A percentile compares a stretch with the other conserved stretches of the same genome.
Conservation (phyloP, 2,888 invertebrate species). For the Shargacucullia verbasci region DNA sequence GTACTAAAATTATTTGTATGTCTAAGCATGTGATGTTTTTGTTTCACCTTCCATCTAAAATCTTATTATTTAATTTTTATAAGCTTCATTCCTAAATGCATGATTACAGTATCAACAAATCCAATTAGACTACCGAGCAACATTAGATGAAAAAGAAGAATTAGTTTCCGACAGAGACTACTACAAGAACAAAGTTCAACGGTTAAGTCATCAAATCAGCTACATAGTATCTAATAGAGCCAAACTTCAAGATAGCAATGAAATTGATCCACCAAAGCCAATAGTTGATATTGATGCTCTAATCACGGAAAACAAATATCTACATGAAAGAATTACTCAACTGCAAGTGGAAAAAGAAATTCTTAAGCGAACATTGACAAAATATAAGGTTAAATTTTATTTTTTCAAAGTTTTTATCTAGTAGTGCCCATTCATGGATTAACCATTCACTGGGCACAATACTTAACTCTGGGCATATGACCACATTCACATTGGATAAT, state of each 20-base stretch:
- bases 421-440: no score
- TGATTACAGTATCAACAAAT: constrained; percentile 91
- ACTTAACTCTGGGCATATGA: no score
- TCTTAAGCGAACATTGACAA: constrained; percentile 91
- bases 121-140: constrained; percentile 92
- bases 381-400: constrained; percentile 96
- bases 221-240: constrained; percentile 88
- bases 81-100: background rate
- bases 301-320: constrained; percentile 94
- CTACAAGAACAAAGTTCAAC: constrained; percentile 94
- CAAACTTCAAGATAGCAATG: constrained; percentile 66
- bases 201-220: constrained; percentile 94
- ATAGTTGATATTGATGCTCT: constrained; percentile 94
- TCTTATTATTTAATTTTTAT: background rate
- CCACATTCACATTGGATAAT: no score
- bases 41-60: background rate
- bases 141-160: constrained; percentile 96
- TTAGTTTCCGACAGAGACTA: constrained; percentile 94
- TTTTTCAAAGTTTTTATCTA: no score
- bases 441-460: no score
- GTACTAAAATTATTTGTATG: no score
- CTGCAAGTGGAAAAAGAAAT: constrained; percentile 94
- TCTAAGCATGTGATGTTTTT: no score
- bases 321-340: constrained; percentile 94
- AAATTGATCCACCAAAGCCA: constrained; percentile 73